Evolutionary conservation across 2,888 invertebrate species (phyloP).

Genomic region (Dusona sp.): DNA sequence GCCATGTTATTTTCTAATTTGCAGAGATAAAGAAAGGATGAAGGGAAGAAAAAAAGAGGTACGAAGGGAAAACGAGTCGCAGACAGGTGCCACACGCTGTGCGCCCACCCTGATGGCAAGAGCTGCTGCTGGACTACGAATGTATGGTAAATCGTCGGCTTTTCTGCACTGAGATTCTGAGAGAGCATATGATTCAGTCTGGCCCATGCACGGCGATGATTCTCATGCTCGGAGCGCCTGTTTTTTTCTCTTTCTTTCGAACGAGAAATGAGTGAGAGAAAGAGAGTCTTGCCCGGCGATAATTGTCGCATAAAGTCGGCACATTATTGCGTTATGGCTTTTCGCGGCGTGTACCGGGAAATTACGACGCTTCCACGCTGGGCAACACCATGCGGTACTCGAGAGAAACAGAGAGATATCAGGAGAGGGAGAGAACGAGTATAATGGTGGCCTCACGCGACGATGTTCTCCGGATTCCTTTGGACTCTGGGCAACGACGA

Average conservation of each 20-base stretch:
- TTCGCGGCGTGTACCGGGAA: slow-evolving; percentile 78
- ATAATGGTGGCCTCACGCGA: slow-evolving; percentile 67
- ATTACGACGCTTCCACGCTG: slow-evolving; percentile 77
- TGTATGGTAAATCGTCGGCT: slow-evolving; percentile 38
- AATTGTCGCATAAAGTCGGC: slow-evolving; percentile 83
- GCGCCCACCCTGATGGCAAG: slow-evolving; percentile 76
- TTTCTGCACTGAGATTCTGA: slow-evolving; percentile 24
- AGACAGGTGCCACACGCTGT: slow-evolving; percentile 82
- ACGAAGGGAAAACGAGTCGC: slow-evolving; percentile 64
- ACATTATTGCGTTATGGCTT: slow-evolving; percentile 82
- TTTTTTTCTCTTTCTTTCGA: slow-evolving; percentile 10
- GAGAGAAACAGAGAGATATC: slow-evolving; percentile 10
- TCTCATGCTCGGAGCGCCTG: slow-evolving; percentile 22
- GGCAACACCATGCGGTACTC: slow-evolving; percentile 33
- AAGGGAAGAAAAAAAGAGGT: slow-evolving; percentile 47
- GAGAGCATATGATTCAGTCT: slow-evolving; percentile 47
- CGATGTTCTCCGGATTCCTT: slow-evolving; percentile 65
- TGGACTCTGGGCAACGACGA: slow-evolving; percentile 31
- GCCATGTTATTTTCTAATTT: background rate
- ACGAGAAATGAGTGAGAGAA: slow-evolving; percentile 17
- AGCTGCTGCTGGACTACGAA: slow-evolving; percentile 44
- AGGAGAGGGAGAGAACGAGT: background rate
- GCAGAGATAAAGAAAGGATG: slow-evolving; percentile 1
- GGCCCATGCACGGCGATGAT: slow-evolving; percentile 33
- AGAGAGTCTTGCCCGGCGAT: slow-evolving; percentile 76